Evolutionary conservation across 2,888 invertebrate species (phyloP), one percentile per base, ranked within the genome.

Genomic region (Allacma fusca): DNA sequence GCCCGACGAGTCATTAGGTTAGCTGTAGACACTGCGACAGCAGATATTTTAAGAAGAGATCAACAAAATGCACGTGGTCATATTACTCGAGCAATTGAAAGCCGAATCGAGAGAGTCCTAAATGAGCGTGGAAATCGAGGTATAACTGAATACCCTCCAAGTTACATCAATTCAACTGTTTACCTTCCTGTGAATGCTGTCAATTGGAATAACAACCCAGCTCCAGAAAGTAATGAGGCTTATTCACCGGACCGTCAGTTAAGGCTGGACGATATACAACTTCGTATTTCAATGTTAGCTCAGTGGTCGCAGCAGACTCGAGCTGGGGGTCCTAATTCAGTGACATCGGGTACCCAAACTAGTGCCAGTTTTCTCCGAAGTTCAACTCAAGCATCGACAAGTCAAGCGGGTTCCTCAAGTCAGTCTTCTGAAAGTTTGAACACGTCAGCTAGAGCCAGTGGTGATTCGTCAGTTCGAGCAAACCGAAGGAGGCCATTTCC

Each of bases 101-200:
- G 82, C 62, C 73, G 83, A 57, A 83, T 83, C 50, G 83, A 83
- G 71, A 67, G 83, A 71, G 83, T 83, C 13, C 78, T 83, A 21
- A 83, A 83, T 75, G 82, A 83, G 73, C 50, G 82, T 24, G 81
- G 82, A 13, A 82, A 82, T 78, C 57, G 82, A 12, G 82, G 82
- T 24, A 78, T 73, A 28, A 24, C 50, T 44, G 44, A 69, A 69
- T 65, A 64, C n/a, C n/a, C n/a, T 43, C 19, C 67, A 4, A 57
- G 44, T 28, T 57, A 77, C 4, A 28, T 67, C 2, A 68, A 23
- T n/a, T n/a, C n/a, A n/a, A n/a, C n/a, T n/a, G n/a, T n/a, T 24
- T 69, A 68, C 44, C 26, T 44, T 9, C 64, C 70, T 1, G 29
- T 40, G 69, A 62, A 44, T 1, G 2, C 57, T 23, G 2, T 40